Conservation (phyloP, 2,888 invertebrate genomes). For the Selenia dentaria region DNA sequence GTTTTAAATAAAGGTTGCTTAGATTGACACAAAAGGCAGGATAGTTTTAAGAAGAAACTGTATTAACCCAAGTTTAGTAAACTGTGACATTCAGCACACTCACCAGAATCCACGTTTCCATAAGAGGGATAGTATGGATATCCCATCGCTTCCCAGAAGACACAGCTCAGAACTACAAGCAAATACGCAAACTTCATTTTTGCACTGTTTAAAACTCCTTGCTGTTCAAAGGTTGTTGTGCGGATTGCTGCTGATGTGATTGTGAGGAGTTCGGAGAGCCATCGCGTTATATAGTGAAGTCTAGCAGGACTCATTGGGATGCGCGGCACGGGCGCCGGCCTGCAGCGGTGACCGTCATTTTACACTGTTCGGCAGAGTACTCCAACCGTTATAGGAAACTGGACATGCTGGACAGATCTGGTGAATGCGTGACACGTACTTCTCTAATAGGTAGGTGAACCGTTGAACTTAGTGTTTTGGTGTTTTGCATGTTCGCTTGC, state of each 20-base stretch:
- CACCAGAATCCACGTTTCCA: constrained; percentile 70
- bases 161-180: constrained; percentile 55
- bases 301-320: constrained; percentile 71
- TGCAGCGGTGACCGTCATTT: constrained; percentile 59
- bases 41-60: too few species aligned
- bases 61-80: too few species aligned
- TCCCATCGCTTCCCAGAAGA: constrained; percentile 55
- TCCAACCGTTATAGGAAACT: constrained; percentile 71
- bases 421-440: constrained; percentile 64
- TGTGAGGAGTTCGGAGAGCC: constrained; percentile 50
- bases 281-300: constrained; percentile 71
- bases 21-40: too few species aligned
- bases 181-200: constrained; percentile 58
- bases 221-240: constrained; percentile 52
- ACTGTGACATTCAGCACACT: too few species aligned
- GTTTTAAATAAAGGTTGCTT: too few species aligned
- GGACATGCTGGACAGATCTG: constrained; percentile 54
- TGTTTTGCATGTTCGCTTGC: constrained; percentile 39
- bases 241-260: constrained; percentile 50
- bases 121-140: constrained; percentile 73
- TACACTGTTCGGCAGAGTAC: constrained; percentile 62
- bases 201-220: constrained; percentile 35
- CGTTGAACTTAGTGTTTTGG: constrained; percentile 58
- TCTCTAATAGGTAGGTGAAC: constrained; percentile 47
- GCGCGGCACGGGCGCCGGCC: constrained; percentile 54